Evolutionary conservation across 2,888 invertebrate genomes (phyloP).

Genomic region (Meghimatium bilineatum): DNA sequence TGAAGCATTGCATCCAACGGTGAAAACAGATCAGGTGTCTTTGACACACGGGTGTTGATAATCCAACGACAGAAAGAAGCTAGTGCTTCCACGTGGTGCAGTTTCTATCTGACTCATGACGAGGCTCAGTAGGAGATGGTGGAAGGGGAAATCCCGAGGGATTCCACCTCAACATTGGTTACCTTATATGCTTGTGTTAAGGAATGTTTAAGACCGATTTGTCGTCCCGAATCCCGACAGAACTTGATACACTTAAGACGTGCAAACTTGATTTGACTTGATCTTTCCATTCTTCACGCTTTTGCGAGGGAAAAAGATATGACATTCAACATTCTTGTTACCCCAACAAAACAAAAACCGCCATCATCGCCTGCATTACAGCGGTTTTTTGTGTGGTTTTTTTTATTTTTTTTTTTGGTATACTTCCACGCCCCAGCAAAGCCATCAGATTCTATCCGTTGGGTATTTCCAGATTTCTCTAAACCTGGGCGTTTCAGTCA

Average conservation of each 20-base stretch:
- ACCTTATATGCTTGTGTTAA: slow-evolving; percentile 3
- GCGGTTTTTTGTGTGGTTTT: not conserved
- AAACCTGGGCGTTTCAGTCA: not conserved
- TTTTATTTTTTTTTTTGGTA: too few species aligned
- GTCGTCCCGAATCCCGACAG: not conserved
- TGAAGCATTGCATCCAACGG: not conserved
- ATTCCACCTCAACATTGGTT: not conserved
- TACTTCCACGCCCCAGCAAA: not conserved
- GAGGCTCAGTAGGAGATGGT: not conserved
- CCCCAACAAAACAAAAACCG: not conserved
- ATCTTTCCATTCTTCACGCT: not conserved
- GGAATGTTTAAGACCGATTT: slow-evolving; percentile 13
- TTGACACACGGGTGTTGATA: not conserved
- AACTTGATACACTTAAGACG: slow-evolving; percentile 30
- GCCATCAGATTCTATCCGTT: not conserved
- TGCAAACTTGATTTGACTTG: not conserved
- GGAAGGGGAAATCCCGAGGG: slow-evolving; percentile 6
- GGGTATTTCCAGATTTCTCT: not conserved
- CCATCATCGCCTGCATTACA: not conserved
- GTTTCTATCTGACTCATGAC: not conserved
- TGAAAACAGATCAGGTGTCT: slow-evolving; percentile 10
- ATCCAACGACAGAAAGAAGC: not conserved
- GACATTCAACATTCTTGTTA: not conserved
- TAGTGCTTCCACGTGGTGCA: not conserved
- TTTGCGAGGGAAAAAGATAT: too few species aligned